Evolutionary conservation across 2,113 vertebrate genomes (phyloP).

Genomic region (Ibidorhyncha struthersii): DNA sequence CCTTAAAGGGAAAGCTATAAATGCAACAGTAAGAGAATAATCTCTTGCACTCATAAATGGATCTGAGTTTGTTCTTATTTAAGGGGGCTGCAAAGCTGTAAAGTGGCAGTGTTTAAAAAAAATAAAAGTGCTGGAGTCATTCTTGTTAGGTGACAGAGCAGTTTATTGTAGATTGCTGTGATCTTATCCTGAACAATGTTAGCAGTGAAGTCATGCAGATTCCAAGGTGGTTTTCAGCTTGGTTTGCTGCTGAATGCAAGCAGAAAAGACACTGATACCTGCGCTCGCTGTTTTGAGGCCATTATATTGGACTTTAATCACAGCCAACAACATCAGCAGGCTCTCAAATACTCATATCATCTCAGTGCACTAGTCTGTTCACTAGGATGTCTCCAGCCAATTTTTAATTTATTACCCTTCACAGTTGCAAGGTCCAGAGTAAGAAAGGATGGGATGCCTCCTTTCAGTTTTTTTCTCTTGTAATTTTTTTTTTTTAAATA

Average conservation of each 20-base stretch:
- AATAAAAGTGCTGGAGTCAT: background rate
- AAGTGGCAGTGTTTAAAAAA: background rate
- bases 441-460: background rate
- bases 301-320: background rate
- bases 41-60: background rate
- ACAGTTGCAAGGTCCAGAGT: background rate
- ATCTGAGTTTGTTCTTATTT: background rate
- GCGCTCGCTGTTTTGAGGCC: background rate
- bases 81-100: background rate
- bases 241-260: background rate
- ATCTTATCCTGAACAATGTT: background rate
- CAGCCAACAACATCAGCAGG: background rate
- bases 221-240: background rate
- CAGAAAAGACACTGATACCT: background rate
- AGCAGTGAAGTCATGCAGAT: background rate
- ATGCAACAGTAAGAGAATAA: slow-evolving; percentile 28
- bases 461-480: background rate
- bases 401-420: background rate
- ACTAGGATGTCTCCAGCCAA: background rate
- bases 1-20: slow-evolving; percentile 16
- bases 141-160: background rate
- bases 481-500: background rate
- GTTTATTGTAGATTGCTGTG: background rate
- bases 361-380: background rate
- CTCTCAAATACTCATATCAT: fast-evolving